These are phyloP conservation scores for Slavum lentiscoides DNA, from an alignment of 2,888 invertebrate species.

Conservation along the genomic window DNA sequence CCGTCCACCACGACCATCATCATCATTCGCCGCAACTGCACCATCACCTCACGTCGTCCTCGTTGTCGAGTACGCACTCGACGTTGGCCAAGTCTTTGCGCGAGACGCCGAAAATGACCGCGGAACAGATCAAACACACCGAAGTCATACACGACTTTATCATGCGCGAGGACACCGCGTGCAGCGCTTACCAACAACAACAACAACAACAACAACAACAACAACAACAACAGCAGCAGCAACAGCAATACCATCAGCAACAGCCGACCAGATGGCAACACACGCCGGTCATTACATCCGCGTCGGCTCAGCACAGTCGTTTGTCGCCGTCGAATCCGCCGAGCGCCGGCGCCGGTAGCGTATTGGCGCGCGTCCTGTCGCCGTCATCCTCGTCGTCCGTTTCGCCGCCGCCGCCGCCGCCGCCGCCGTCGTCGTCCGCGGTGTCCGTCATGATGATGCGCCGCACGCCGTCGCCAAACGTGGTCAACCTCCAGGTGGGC, in stretches of 20 bases:
- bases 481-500: conserved; percentile 79
- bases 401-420: conserved; percentile 60
- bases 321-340: conserved; percentile 58
- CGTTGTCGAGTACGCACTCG: conserved; percentile 79
- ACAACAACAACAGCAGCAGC: conserved; percentile 60
- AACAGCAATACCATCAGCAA: conserved; percentile 35
- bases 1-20: conserved; percentile 31
- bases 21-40: conserved; percentile 60
- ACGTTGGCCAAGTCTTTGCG: conserved; percentile 86
- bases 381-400: conserved; percentile 62
- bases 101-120: conserved; percentile 92
- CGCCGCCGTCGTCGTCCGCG: conserved; percentile 60
- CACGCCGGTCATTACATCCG: conserved; percentile 56
- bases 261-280: conserved; percentile 54
- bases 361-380: conserved; percentile 67
- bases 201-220: conserved; percentile 59
- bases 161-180: conserved; percentile 71
- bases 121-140: conserved; percentile 87
- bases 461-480: conserved; percentile 61
- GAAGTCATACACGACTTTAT: conserved; percentile 92
- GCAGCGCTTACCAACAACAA: conserved; percentile 61
- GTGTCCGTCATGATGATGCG: conserved; percentile 58
- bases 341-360: conserved; percentile 58
- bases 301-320: conserved; percentile 55
- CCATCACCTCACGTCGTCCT: conserved; percentile 65